phyloP scores from a whole-genome alignment of 1,140 invertebrate genomes.

The Cataglyphis hispanica region DNA sequence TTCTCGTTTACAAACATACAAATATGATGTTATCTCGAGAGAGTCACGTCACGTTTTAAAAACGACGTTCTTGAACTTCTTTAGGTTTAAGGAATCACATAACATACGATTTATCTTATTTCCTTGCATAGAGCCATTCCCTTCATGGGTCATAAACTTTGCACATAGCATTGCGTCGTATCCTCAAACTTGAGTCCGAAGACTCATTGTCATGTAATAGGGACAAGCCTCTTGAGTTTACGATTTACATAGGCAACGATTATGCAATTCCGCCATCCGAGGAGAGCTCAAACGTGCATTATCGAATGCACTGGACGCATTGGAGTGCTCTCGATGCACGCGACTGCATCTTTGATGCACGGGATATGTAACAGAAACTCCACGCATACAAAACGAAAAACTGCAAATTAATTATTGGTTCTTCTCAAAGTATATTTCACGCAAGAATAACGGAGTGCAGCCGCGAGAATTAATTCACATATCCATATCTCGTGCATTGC shows the following conservation, averaged over 20 bases:
- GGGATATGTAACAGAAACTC: constrained; percentile 5
- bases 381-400: constrained; percentile 59
- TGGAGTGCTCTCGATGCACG: constrained; percentile 23
- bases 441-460: constrained; percentile 72
- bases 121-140: constrained; percentile 17
- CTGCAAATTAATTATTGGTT: constrained; percentile 76
- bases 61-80: neutral
- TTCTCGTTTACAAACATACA: neutral
- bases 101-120: constrained; percentile 10
- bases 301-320: constrained; percentile 38
- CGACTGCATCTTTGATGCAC: constrained; percentile 46
- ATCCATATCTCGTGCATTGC: constrained; percentile 62
- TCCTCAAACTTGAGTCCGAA: constrained; percentile 47
- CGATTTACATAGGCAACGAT: constrained; percentile 51
- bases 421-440: constrained; percentile 72
- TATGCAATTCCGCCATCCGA: constrained; percentile 31
- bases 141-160: constrained; percentile 35
- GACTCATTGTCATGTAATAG: constrained; percentile 32
- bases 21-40: constrained; percentile 10
- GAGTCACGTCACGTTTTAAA: neutral
- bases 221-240: constrained; percentile 38
- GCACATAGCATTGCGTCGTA: constrained; percentile 28
- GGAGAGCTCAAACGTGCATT: constrained; percentile 21
- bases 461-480: constrained; percentile 66
- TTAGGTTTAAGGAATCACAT: neutral